Evolutionary conservation across 2,113 vertebrate genomes (phyloP), one percentile per base, ranked within the genome.

Genomic region (Urocynchramus pylzowi): DNA sequence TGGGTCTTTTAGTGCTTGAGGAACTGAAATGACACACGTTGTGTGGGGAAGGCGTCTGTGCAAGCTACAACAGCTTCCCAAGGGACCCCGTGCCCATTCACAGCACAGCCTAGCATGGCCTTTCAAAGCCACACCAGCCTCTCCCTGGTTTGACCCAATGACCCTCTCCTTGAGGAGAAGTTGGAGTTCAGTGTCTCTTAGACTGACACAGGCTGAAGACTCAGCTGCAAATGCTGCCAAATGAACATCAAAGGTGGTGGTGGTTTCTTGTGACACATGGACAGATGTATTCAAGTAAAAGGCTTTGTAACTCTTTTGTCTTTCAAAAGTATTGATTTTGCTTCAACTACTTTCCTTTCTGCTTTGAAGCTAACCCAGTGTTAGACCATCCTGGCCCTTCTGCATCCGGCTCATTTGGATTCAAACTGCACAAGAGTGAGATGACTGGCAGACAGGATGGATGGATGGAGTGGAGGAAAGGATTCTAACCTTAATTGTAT

Each of bases 321-420:
- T 92, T 89, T 92, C 76, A 87, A 24, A 93, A 87, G 56, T 60
- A 93, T 94, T 84, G 90, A 95, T 86, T 92, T 94, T 95, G 53
- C 80, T 86, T 96, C 88, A 89, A 12, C 73, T 87, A 14, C 49
- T 17, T 81, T 77, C 60, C 52, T 76, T 86, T 57, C 76, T 65
- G 69, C 90, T 90, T 89, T 75, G 65, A 60, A 96, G 77, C 65
- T 84, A 67, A 75, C 60, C 47, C 68, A 60, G 4, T 11, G 53
- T 53, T n/a, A n/a, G n/a, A 65, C 76, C 44, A 57, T 78, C 76
- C 65, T 13, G 61, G 65, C 45, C 70, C 81, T 87, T 86, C 27
- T 81, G 83, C 68, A 45, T 53, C 27, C 44, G 67, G 79, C 80
- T 96, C 69, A 93, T 88, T 93, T 95, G 80, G 60, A 92, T 93